Base-by-base conservation (phyloP, 2,113 vertebrate genomes). In the Enhydra lutris region DNA sequence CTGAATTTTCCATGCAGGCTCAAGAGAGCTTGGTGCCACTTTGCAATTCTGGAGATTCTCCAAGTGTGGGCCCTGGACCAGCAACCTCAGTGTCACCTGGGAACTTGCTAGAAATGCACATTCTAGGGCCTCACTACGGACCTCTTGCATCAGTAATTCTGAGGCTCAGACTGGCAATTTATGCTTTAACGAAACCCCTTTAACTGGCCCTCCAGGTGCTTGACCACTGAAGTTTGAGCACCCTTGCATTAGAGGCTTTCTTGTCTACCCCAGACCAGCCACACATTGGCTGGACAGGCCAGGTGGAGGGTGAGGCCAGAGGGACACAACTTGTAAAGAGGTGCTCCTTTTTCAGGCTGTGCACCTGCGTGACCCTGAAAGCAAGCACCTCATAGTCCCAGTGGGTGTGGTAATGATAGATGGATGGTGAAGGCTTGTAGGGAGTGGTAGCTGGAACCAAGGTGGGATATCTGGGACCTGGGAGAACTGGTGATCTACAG, bases 331-430 rank as follows among this genome's bases (percentile, higher is more conserved):
- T 5, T 31, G 3, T 1, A 26, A 84, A 13, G 12, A 52, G 7
- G 6, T 0, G 0, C 20, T 42, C 69, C 36, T 83, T n/a, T 31
- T 18, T 21, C 11, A 50, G n/a, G 21, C 69, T 24, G 13, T 14
- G 12, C 10, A 23, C 18, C 9, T 52, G 15, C 14, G 26, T 0
- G 45, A 7, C 21, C 9, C 79, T 47, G 29, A 73, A 4, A 23
- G 47, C 0, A 0, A 47, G 80, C 1, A 0, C 23, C 29, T 78
- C n/a, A 8, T 15, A 23, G 55, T 31, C 39, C 17, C 2, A 0
- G 61, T 55, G 52, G 52, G 52, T 1, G 47, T 24, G 15, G n/a
- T 0, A 17, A 63, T 23, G 23, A 26, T 36, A 47, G 14, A 7
- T 11, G 34, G 52, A 61, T 31, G 23, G 47, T 14, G 47, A 79